Evolutionary conservation across 2,888 invertebrate species (phyloP).

Genomic region (Drosophila seclusa): DNA sequence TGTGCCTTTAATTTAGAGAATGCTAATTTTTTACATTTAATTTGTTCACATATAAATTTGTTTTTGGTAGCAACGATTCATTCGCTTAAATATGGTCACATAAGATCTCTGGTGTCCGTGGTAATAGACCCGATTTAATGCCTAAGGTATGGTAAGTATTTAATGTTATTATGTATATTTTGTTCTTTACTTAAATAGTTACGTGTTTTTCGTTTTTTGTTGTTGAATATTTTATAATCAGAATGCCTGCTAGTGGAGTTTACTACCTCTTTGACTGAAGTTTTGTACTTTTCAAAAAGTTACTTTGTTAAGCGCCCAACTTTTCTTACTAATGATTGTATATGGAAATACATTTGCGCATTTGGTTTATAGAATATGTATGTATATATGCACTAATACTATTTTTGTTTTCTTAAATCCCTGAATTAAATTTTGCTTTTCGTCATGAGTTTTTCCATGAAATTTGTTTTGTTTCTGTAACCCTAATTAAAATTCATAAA

Average conservation of each 20-base stretch:
- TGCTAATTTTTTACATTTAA: conserved; percentile 6
- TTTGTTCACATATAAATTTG: conserved; percentile 11
- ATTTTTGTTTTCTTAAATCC: conserved; percentile 68
- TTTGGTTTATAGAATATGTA: conserved; percentile 41
- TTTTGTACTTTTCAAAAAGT: conserved; percentile 76
- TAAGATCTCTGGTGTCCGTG: conserved; percentile 3
- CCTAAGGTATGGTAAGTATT: conserved; percentile 23
- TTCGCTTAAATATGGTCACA: conserved; percentile 19
- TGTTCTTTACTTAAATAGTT: conserved; percentile 26
- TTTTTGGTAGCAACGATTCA: conserved; percentile 20
- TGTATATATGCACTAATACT: conserved; percentile 50
- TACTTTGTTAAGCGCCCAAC: conserved; percentile 61
- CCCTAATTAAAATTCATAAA: conserved; percentile 81
- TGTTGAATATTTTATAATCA: conserved; percentile 33
- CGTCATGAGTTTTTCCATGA: conserved; percentile 60
- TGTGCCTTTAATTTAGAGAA: conserved; percentile 49
- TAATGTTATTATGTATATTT: conserved; percentile 22
- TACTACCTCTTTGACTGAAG: conserved; percentile 56
- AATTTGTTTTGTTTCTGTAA: conserved; percentile 63
- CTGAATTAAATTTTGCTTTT: conserved; percentile 83
- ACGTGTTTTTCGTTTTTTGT: conserved; percentile 5
- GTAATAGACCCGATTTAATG: conserved; percentile 11
- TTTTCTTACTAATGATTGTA: conserved; percentile 33
- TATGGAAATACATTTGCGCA: conserved; percentile 15
- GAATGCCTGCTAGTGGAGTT: conserved; percentile 50